phyloP scores from a whole-genome alignment of 2,113 vertebrate species.

The Bagarius yarrelli region DNA sequence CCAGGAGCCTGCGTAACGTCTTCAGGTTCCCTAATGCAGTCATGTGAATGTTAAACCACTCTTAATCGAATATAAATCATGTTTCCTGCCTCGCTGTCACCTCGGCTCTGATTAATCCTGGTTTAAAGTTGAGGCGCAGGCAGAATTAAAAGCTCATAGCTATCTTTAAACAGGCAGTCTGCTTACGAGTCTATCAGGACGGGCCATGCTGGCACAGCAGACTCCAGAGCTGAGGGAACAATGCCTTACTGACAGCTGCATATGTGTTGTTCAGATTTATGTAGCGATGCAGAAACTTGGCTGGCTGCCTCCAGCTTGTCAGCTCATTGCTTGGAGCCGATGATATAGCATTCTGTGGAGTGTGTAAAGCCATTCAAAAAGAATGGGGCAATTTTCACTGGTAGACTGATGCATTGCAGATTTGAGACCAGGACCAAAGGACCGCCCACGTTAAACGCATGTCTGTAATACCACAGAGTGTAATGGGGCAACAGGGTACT shows the following conservation, averaged over 20 bases:
- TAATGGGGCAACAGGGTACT: constrained; percentile 36
- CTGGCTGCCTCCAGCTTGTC: constrained; percentile 59
- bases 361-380: constrained; percentile 40
- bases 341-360: constrained; percentile 60
- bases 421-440: constrained; percentile 50
- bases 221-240: constrained; percentile 51
- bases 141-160: constrained; percentile 62
- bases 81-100: constrained; percentile 55
- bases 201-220: constrained; percentile 51
- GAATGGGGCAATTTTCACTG: constrained; percentile 60
- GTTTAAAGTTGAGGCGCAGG: constrained; percentile 53
- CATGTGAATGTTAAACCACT: constrained; percentile 59
- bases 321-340: constrained; percentile 65
- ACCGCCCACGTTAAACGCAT: constrained; percentile 47
- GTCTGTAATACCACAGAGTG: constrained; percentile 52
- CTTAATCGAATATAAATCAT: constrained; percentile 60
- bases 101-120: constrained; percentile 47
- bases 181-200: constrained; percentile 58
- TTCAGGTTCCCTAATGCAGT: constrained; percentile 54
- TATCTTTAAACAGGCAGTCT: constrained; percentile 62
- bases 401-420: constrained; percentile 61
- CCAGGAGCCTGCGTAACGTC: constrained; percentile 37
- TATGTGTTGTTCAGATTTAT: constrained; percentile 65
- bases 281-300: constrained; percentile 51
- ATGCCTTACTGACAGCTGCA: constrained; percentile 59